Conservation (phyloP, 2,113 vertebrate species). For the Anoplopoma fimbria region DNA sequence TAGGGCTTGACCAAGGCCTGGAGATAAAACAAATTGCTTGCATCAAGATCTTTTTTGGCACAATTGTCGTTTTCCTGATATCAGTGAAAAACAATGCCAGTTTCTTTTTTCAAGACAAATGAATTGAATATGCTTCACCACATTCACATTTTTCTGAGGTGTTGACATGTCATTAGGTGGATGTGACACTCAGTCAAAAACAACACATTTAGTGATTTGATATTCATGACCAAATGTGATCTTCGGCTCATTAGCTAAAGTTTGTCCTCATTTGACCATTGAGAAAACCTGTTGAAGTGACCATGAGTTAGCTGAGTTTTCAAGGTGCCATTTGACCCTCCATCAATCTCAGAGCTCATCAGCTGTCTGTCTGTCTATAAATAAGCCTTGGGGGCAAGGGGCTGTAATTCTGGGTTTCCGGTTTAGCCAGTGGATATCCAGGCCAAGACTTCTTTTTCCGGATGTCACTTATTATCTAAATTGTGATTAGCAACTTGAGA, state of each 20-base stretch:
- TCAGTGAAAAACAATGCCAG: no score
- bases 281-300: conserved; percentile 16
- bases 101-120: neutral
- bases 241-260: neutral
- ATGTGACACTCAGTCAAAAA: neutral
- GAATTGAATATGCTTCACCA: no score
- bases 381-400: no score
- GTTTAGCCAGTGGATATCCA: no score
- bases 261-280: conserved; percentile 6
- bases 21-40: no score
- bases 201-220: neutral
- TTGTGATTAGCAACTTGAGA: no score
- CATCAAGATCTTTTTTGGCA: neutral
- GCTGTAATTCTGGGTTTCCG: no score
- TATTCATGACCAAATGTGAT: neutral
- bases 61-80: neutral
- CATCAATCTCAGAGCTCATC: no score
- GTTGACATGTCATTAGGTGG: neutral
- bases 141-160: neutral
- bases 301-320: conserved; percentile 37
- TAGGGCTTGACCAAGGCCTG: no score
- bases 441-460: no score
- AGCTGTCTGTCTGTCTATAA: no score
- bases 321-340: neutral
- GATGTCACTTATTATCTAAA: no score